Evolutionary conservation across 2,797 vertebrate genomes (phyloP).

Genomic region (Pseudochaenichthys georgianus): DNA sequence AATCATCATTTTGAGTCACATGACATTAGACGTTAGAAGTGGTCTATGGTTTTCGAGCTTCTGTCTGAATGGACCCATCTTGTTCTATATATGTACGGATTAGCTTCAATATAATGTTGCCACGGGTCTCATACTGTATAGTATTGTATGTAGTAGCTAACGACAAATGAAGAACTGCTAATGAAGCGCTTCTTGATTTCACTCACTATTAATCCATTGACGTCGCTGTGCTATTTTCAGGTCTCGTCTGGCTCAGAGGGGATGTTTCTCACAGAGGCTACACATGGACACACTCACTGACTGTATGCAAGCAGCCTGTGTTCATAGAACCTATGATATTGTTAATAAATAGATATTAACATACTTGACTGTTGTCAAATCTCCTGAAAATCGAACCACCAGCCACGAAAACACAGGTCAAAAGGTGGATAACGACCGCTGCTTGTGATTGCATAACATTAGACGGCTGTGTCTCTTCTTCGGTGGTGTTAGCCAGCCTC

Average conservation of each 20-base stretch:
- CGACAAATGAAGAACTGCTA: slow-evolving; percentile 55
- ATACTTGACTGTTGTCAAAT: slow-evolving; percentile 8
- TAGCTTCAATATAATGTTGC: slow-evolving; percentile 50
- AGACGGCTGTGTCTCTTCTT: background rate
- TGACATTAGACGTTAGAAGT: too few species aligned
- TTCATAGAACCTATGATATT: background rate
- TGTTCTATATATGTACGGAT: slow-evolving; percentile 17
- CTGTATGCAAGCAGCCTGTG: slow-evolving; percentile 32
- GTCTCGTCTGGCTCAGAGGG: slow-evolving; percentile 22
- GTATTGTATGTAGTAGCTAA: slow-evolving; percentile 30
- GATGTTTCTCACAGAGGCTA: slow-evolving; percentile 7
- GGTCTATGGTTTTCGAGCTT: background rate
- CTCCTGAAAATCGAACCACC: slow-evolving; percentile 16
- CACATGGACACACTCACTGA: slow-evolving; percentile 14
- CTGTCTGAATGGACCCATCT: background rate
- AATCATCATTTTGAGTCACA: background rate
- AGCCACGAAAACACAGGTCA: slow-evolving; percentile 23
- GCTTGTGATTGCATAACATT: slow-evolving; percentile 40
- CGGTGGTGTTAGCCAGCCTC: slow-evolving; percentile 4
- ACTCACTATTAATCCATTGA: slow-evolving; percentile 65
- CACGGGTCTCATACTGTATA: slow-evolving; percentile 12
- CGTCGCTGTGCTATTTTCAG: slow-evolving; percentile 48
- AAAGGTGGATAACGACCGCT: slow-evolving; percentile 31
- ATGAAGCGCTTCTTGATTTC: slow-evolving; percentile 64
- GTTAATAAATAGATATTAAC: background rate